These are phyloP conservation scores for Congeria kusceri DNA, from an alignment of 2,888 invertebrate species.

Conservation along the genomic window DNA sequence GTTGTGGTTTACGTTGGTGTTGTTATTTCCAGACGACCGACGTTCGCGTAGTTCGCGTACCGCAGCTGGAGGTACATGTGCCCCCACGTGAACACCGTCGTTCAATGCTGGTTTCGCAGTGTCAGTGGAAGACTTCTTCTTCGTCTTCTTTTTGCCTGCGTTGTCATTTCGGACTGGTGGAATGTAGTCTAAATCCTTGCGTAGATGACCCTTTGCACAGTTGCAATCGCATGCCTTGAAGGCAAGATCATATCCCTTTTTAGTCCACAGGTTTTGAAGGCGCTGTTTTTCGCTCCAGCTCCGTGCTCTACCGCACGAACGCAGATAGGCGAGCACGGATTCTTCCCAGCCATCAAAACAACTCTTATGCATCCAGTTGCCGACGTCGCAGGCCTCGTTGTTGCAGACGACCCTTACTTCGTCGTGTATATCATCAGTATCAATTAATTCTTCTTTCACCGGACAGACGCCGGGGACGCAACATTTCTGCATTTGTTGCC, in stretches of 20 bases:
- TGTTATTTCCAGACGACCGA: constrained; percentile 55
- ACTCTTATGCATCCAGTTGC: constrained; percentile 97
- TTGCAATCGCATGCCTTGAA: constrained; percentile 97
- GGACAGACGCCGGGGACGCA: constrained; percentile 76
- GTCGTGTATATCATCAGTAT: constrained; percentile 78
- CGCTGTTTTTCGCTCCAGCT: constrained; percentile 98
- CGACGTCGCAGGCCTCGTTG: constrained; percentile 95
- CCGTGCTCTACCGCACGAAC: constrained; percentile 95
- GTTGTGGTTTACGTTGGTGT: constrained; percentile 51
- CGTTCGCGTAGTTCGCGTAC: constrained; percentile 36
- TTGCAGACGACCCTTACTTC: constrained; percentile 96
- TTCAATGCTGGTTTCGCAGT: constrained; percentile 88
- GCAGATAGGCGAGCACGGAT: constrained; percentile 94
- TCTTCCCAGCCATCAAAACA: constrained; percentile 98
- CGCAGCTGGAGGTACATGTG: constrained; percentile 5
- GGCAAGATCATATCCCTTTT: constrained; percentile 98
- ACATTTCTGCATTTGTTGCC: constrained; percentile 67
- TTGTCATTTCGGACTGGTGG: constrained; percentile 87
- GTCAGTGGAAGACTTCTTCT: constrained; percentile 88
- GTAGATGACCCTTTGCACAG: constrained; percentile 95
- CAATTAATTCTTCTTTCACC: constrained; percentile 72
- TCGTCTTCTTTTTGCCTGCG: constrained; percentile 87
- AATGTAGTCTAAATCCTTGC: constrained; percentile 97
- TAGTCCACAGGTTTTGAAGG: constrained; percentile 98
- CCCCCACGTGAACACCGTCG: constrained; percentile 31